These are phyloP conservation scores for Oreohelix idahoensis DNA, from an alignment of 1,140 invertebrate genomes.

Conservation along the genomic window DNA sequence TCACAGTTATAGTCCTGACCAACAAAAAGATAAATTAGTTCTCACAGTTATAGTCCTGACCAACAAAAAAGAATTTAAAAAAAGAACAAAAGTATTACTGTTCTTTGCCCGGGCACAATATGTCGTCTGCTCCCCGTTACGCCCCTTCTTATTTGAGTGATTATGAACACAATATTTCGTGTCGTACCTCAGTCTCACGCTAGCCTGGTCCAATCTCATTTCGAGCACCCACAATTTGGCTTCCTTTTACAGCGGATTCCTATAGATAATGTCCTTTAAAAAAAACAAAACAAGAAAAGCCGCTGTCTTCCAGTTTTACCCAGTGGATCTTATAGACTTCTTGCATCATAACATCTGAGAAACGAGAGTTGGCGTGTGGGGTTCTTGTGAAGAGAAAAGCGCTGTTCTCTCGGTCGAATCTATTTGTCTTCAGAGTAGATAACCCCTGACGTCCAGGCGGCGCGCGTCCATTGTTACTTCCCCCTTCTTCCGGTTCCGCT, in stretches of 20 bases:
- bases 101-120: no score
- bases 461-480: constrained; percentile 26
- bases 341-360: not conserved
- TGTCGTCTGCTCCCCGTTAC: no score
- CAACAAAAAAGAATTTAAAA: no score
- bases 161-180: not conserved
- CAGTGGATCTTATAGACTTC: not conserved
- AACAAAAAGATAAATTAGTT: no score
- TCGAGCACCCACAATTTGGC: not conserved
- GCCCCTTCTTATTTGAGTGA: not conserved
- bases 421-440: constrained; percentile 31
- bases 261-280: not conserved
- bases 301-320: not conserved
- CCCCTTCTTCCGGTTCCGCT: constrained; percentile 30
- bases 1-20: no score
- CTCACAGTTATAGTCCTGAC: no score
- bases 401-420: constrained; percentile 1
- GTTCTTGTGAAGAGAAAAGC: not conserved
- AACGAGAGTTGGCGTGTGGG: constrained; percentile 7
- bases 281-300: not conserved
- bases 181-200: not conserved
- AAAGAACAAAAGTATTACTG: no score
- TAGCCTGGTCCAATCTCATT: constrained; percentile 2
- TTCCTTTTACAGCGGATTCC: constrained; percentile 13
- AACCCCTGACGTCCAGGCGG: constrained; percentile 32